Evolutionary conservation across 1,140 invertebrate species (phyloP).

Genomic region (Heliconius eleuchia): DNA sequence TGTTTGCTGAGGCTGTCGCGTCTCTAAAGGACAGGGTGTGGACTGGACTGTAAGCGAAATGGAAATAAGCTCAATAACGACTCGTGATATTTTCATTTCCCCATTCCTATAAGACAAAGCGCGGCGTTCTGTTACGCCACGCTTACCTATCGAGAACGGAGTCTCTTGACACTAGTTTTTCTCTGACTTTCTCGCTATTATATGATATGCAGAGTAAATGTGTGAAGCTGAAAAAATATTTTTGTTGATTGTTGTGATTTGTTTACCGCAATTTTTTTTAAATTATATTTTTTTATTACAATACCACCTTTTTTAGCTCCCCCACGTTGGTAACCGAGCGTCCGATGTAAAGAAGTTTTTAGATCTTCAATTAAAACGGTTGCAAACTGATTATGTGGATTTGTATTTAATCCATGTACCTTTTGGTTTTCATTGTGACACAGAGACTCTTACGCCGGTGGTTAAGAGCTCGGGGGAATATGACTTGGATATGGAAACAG

Average conservation of each 20-base stretch:
- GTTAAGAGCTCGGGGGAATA: slow-evolving; percentile 83
- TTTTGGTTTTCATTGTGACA: slow-evolving; percentile 84
- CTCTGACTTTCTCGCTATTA: too few relatives aligned
- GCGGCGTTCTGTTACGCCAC: too few relatives aligned
- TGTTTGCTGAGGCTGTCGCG: neutral
- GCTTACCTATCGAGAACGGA: too few relatives aligned
- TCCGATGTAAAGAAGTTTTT: slow-evolving; percentile 88
- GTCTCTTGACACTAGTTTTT: too few relatives aligned
- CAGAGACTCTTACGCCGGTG: slow-evolving; percentile 69
- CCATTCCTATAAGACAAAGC: too few relatives aligned
- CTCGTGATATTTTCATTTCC: too few relatives aligned
- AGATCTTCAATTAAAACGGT: slow-evolving; percentile 86
- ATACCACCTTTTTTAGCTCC: slow-evolving; percentile 69
- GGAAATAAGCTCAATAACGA: too few relatives aligned
- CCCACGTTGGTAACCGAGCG: slow-evolving; percentile 85
- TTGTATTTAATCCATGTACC: slow-evolving; percentile 93
- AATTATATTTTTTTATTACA: neutral
- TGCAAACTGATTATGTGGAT: slow-evolving; percentile 92
- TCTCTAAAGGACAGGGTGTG: neutral
- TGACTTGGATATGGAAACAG: slow-evolving; percentile 84
- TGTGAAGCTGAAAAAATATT: neutral
- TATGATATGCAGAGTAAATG: too few relatives aligned
- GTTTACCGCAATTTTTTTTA: neutral
- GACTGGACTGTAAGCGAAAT: too few relatives aligned
- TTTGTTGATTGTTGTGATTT: too few relatives aligned